Base-by-base conservation (phyloP, 2,797 vertebrate species). In the Megaceryle alcyon region DNA sequence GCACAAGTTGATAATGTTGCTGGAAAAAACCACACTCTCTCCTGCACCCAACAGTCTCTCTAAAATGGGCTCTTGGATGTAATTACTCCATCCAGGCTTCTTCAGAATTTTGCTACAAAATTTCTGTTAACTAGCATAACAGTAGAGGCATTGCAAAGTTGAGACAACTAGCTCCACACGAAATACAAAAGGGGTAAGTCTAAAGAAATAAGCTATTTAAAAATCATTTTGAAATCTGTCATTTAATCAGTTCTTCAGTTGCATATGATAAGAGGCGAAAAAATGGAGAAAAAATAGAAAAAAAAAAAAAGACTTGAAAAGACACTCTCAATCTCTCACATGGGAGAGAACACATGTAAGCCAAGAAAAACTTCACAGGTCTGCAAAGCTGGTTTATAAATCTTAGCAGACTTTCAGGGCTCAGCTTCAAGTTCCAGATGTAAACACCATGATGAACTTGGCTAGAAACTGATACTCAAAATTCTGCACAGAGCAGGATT, bases 341-440 rank as follows among this genome's bases (percentile, higher is more conserved):
- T 20, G 11, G 75, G 53, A 71, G 41, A 54, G 86, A 72, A 73
- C 0, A 0, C 57, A 21, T 4, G 14, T 28, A 44, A 63, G 90
- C 88, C 88, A 91, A 94, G 73, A 77, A 84, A 54, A 86, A 56
- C 75, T 91, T 89, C 56, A 85, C 70, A 92, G 57, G 66, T 76
- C 53, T 94, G 56, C 53, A 93, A 71, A 90, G 51, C 25, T 33
- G 2, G 15, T 64, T 86, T 49, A 46, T 33, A 25, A 53, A 86
- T 70, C 68, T 54, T 41, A n/a, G 44, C 44, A 95, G 78, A 85
- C 72, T 79, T 70, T 29, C 66, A 84, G 48, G 92, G 48, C 53
- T 89, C 37, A 1, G 4, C n/a, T 80, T 65, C 49, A 33, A n/a
- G 75, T 35, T 93, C 80, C 76, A 92, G 49, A 75, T 81, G 65